phyloP scores from a whole-genome alignment of 2,888 invertebrate species.

The Aspidiotus rigidus region DNA sequence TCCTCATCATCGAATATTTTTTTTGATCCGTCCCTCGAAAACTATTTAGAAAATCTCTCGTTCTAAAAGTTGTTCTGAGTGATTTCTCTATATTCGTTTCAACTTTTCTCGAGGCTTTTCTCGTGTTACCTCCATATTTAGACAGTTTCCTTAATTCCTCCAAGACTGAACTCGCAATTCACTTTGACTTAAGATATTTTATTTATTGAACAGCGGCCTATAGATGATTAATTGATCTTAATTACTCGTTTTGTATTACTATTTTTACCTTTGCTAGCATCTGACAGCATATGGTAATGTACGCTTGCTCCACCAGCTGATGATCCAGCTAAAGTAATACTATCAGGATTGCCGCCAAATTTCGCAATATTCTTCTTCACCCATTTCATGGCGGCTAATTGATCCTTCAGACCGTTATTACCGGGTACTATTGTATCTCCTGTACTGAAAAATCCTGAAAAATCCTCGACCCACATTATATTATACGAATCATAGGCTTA shows the following conservation, averaged over 20 bases:
- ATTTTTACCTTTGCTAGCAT: constrained; percentile 7
- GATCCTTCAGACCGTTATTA: constrained; percentile 19
- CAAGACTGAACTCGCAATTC: too few species aligned
- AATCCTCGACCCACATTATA: neutral
- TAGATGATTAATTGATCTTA: too few species aligned
- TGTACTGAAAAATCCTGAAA: constrained; percentile 23
- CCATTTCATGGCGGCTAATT: constrained; percentile 7
- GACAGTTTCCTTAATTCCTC: too few species aligned
- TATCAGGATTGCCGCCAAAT: constrained; percentile 22
- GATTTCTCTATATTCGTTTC: too few species aligned
- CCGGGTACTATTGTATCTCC: constrained; percentile 13
- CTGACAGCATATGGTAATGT: constrained; percentile 5
- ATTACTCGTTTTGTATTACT: neutral
- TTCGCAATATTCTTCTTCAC: constrained; percentile 11
- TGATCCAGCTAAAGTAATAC: constrained; percentile 2
- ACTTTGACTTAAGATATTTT: too few species aligned
- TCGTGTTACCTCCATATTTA: too few species aligned
- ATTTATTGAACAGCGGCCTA: too few species aligned
- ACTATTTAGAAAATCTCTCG: too few species aligned
- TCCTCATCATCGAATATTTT: too few species aligned
- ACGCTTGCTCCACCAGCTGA: constrained; percentile 4
- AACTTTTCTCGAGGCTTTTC: too few species aligned
- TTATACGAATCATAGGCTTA: neutral
- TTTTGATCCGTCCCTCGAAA: too few species aligned
- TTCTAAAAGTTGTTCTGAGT: too few species aligned